Conservation (phyloP, 1,140 invertebrate genomes). For the Batillaria attramentaria region DNA sequence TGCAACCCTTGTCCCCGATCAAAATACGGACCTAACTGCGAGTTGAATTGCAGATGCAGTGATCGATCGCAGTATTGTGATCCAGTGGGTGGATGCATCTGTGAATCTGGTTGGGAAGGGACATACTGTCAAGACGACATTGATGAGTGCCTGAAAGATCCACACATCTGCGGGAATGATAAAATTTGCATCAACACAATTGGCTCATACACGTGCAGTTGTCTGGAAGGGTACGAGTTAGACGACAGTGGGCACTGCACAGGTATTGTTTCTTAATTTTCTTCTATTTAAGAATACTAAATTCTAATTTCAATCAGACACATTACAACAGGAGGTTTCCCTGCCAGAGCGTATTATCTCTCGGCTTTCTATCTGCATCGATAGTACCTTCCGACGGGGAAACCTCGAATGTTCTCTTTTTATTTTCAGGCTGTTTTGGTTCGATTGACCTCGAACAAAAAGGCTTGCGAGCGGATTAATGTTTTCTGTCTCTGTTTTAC, state of each 20-base stretch:
- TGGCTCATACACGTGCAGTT: constrained; percentile 33
- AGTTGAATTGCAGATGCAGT: constrained; percentile 8
- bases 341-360: too few relatives aligned
- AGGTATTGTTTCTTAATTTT: background rate
- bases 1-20: constrained; percentile 12
- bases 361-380: too few relatives aligned
- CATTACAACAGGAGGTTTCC: too few relatives aligned
- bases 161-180: constrained; percentile 4
- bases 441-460: too few relatives aligned
- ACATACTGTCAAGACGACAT: constrained; percentile 5
- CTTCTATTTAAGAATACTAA: background rate
- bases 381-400: too few relatives aligned
- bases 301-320: background rate
- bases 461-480: background rate
- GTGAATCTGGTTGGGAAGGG: constrained; percentile 21
- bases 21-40: background rate
- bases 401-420: background rate
- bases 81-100: constrained; percentile 20
- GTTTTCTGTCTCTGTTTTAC: background rate
- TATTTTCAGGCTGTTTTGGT: too few relatives aligned
- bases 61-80: background rate
- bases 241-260: background rate
- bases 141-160: constrained; percentile 23
- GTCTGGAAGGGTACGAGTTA: constrained; percentile 26
- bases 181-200: constrained; percentile 16